phyloP scores from a whole-genome alignment of 2,113 vertebrate species.

The Prietella phreatophila region DNA sequence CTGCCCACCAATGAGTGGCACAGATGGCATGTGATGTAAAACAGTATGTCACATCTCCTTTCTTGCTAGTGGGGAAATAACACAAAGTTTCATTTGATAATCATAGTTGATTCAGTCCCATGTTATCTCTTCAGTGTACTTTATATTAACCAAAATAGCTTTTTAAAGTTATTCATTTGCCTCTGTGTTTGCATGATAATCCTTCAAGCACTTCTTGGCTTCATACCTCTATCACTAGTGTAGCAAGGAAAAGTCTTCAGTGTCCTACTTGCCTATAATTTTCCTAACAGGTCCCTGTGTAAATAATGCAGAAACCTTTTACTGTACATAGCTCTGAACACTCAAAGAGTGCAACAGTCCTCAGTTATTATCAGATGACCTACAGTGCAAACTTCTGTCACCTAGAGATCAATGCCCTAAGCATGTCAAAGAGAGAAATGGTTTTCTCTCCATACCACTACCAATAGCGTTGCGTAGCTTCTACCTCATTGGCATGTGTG shows the following conservation, averaged over 20 bases:
- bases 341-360: not conserved
- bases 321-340: not conserved
- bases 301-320: not conserved
- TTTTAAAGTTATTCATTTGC: not conserved
- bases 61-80: conserved; percentile 28
- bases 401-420: not conserved
- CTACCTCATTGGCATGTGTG: not conserved
- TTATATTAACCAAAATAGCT: not conserved
- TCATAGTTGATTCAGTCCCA: not conserved
- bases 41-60: conserved; percentile 19
- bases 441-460: not conserved
- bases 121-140: not conserved
- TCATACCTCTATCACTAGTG: not conserved
- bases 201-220: not conserved
- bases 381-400: not conserved
- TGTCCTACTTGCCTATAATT: not conserved
- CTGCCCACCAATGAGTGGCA: conserved; percentile 46
- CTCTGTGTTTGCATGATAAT: conserved; percentile 2
- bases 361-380: conserved; percentile 12
- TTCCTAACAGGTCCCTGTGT: not conserved
- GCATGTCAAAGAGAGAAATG: too few species aligned
- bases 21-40: conserved; percentile 35
- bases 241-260: not conserved
- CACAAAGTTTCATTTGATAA: not conserved
- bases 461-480: not conserved